These are phyloP conservation scores for Drosophila gaucha DNA, from an alignment of 2,888 invertebrate genomes.

Conservation along the genomic window DNA sequence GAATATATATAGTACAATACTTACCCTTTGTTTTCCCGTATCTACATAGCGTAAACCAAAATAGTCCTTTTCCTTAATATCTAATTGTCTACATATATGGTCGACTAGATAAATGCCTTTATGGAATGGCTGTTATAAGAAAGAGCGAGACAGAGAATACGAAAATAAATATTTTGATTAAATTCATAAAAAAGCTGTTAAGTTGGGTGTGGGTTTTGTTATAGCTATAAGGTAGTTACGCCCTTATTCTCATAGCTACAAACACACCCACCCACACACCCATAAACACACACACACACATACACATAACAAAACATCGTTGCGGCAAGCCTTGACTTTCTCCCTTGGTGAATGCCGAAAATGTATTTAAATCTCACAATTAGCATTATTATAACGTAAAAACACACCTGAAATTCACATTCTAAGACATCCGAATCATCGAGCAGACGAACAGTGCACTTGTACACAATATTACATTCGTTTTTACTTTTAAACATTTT, in stretches of 20 bases:
- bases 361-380: background rate
- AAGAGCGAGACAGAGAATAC: background rate
- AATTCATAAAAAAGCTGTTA: slow-evolving; percentile 1
- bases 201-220: background rate
- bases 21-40: slow-evolving; percentile 93
- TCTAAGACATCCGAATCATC: slow-evolving; percentile 96
- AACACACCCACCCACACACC: background rate
- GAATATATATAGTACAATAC: no score
- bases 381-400: background rate
- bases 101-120: slow-evolving; percentile 96
- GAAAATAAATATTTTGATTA: background rate
- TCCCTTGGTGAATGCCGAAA: background rate
- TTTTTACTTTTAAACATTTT: slow-evolving; percentile 86
- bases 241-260: slow-evolving; percentile 7
- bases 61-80: slow-evolving; percentile 96
- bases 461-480: slow-evolving; percentile 91
- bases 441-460: slow-evolving; percentile 94
- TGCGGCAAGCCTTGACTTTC: slow-evolving; percentile 8
- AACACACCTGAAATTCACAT: slow-evolving; percentile 94
- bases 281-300: background rate
- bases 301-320: background rate
- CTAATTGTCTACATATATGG: slow-evolving; percentile 95
- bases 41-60: slow-evolving; percentile 97
- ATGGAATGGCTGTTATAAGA: slow-evolving; percentile 88
- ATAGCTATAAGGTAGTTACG: slow-evolving; percentile 14